Conservation (phyloP, 1,140 invertebrate species). For the Orius insidiosus region DNA sequence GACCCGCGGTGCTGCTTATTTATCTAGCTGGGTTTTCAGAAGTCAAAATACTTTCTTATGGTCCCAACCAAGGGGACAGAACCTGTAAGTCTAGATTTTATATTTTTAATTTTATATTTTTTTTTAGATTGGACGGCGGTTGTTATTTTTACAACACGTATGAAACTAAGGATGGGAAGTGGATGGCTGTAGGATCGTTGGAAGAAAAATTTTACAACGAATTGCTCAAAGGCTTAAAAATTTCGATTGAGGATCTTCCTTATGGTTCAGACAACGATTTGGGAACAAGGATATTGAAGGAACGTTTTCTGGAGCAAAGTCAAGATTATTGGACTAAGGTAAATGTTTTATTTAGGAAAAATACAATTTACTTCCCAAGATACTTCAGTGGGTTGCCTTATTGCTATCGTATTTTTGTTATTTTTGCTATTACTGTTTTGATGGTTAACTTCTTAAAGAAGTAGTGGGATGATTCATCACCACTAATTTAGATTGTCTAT, state of each 20-base stretch:
- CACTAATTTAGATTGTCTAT: too few species aligned
- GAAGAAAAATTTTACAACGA: conserved; percentile 81
- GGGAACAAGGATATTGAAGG: conserved; percentile 35
- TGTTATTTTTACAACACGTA: conserved; percentile 84
- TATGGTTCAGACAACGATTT: conserved; percentile 39
- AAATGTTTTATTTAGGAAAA: not conserved
- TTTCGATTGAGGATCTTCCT: conserved; percentile 39
- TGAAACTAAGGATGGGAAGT: conserved; percentile 81
- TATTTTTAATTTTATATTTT: conserved; percentile 1
- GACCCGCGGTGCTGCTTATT: conserved; percentile 81
- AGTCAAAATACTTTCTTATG: conserved; percentile 43
- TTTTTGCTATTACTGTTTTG: too few species aligned
- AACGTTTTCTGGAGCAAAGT: conserved; percentile 67
- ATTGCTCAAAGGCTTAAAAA: conserved; percentile 49
- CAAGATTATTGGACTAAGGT: conserved; percentile 68
- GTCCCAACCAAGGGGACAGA: conserved; percentile 48
- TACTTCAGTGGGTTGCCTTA: not conserved
- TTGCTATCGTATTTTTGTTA: too few species aligned
- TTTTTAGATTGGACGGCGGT: conserved; percentile 58
- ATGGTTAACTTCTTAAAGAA: too few species aligned
- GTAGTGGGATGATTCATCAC: too few species aligned
- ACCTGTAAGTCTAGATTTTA: conserved; percentile 31
- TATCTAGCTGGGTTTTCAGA: conserved; percentile 68
- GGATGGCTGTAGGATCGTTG: conserved; percentile 82
- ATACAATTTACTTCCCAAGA: not conserved